Evolutionary conservation across 1,140 invertebrate species (phyloP).

Genomic region (Ceratina japonica): DNA sequence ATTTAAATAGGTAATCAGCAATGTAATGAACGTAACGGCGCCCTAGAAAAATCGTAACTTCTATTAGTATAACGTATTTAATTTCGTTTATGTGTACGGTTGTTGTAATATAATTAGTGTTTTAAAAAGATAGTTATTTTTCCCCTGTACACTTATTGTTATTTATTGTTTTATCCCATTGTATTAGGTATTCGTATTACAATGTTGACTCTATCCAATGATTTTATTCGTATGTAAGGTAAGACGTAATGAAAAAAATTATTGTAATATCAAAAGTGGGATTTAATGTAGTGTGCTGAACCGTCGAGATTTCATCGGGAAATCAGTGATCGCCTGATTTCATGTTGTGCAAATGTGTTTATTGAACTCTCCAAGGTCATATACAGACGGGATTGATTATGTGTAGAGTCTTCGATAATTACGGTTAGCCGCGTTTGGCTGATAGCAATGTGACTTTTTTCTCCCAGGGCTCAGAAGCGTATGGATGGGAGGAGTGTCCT

Average conservation of each 20-base stretch:
- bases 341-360: slow-evolving; percentile 23
- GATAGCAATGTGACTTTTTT: slow-evolving; percentile 68
- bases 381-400: slow-evolving; percentile 41
- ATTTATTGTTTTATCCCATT: slow-evolving; percentile 56
- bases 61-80: slow-evolving; percentile 33
- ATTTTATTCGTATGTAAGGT: slow-evolving; percentile 50
- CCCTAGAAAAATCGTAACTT: slow-evolving; percentile 46
- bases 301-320: too few relatives aligned
- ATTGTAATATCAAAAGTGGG: background rate
- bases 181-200: slow-evolving; percentile 49
- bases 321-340: slow-evolving; percentile 4
- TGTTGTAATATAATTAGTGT: slow-evolving; percentile 31
- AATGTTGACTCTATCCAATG: slow-evolving; percentile 42
- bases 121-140: slow-evolving; percentile 29
- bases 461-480: slow-evolving; percentile 87
- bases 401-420: slow-evolving; percentile 33
- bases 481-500: slow-evolving; percentile 92
- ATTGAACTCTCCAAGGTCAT: slow-evolving; percentile 55
- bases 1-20: slow-evolving; percentile 61
- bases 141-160: slow-evolving; percentile 38
- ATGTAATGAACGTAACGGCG: slow-evolving; percentile 66
- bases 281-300: too few relatives aligned
- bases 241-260: slow-evolving; percentile 26
- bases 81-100: slow-evolving; percentile 21
- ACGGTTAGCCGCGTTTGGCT: slow-evolving; percentile 42